phyloP scores from a whole-genome alignment of 2,888 invertebrate genomes.

The Melanargia galathea region DNA sequence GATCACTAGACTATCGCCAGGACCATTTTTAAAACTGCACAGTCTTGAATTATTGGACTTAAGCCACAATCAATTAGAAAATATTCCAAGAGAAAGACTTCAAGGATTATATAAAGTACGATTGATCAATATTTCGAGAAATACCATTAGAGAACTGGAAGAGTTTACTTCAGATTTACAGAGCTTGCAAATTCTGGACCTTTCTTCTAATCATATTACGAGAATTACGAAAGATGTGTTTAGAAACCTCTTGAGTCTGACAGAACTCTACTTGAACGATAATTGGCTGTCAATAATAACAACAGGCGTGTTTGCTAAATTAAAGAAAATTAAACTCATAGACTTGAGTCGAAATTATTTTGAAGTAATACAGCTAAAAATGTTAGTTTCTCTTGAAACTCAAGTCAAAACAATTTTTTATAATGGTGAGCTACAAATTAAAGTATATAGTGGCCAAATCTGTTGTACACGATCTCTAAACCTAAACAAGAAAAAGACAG shows the following conservation, averaged over 20 bases:
- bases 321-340: slow-evolving; percentile 88
- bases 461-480: too few species aligned
- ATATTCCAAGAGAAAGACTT: slow-evolving; percentile 91
- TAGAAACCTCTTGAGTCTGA: slow-evolving; percentile 87
- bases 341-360: slow-evolving; percentile 93
- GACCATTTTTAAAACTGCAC: slow-evolving; percentile 90
- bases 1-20: slow-evolving; percentile 90
- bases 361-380: slow-evolving; percentile 89
- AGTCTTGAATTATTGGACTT: slow-evolving; percentile 90
- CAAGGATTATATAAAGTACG: slow-evolving; percentile 88
- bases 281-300: slow-evolving; percentile 92
- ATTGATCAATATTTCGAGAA: slow-evolving; percentile 91
- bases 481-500: too few species aligned
- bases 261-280: slow-evolving; percentile 89
- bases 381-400: slow-evolving; percentile 90
- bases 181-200: slow-evolving; percentile 89
- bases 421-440: slow-evolving; percentile 85
- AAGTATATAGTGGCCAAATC: too few species aligned
- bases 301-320: slow-evolving; percentile 88
- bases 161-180: slow-evolving; percentile 90
- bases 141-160: slow-evolving; percentile 90
- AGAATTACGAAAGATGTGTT: slow-evolving; percentile 89
- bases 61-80: slow-evolving; percentile 90
- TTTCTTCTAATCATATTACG: slow-evolving; percentile 92
- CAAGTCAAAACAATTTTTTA: slow-evolving; percentile 89